These are phyloP conservation scores for Sceloporus undulatus DNA, from an alignment of 2,113 vertebrate genomes.

Conservation along the genomic window DNA sequence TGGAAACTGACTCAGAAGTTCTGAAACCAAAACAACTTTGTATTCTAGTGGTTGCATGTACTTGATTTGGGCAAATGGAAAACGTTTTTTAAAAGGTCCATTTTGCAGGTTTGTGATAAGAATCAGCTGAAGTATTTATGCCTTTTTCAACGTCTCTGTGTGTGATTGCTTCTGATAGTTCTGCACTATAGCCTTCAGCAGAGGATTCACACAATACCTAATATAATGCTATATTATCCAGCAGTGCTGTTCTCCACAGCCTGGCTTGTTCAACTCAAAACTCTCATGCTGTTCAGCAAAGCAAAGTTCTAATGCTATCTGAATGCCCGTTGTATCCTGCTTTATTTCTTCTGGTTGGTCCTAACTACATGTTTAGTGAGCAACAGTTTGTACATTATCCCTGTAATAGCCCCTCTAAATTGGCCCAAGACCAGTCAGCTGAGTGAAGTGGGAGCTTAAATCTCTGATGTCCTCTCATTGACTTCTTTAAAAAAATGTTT, in stretches of 20 bases:
- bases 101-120: neutral
- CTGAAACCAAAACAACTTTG: neutral
- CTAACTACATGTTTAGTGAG: neutral
- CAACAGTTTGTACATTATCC: neutral
- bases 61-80: neutral
- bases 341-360: neutral
- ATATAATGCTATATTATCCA: neutral
- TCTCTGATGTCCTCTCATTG: neutral
- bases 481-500: too few relatives aligned
- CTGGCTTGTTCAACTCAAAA: neutral
- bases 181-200: neutral
- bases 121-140: neutral
- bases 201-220: neutral
- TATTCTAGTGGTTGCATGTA: neutral
- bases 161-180: neutral
- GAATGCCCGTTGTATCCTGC: neutral
- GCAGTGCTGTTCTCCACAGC: neutral
- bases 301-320: neutral
- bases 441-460: neutral
- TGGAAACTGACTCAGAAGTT: neutral
- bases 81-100: neutral
- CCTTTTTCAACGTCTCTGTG: slow-evolving; percentile 15
- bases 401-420: neutral
- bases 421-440: neutral
- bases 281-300: neutral